Percentiles rank a stretch among this genome's conserved stretches.
These are phyloP conservation scores for Cyprinus carpio DNA, from an alignment of 2,113 vertebrate genomes.

Conservation along the genomic window DNA sequence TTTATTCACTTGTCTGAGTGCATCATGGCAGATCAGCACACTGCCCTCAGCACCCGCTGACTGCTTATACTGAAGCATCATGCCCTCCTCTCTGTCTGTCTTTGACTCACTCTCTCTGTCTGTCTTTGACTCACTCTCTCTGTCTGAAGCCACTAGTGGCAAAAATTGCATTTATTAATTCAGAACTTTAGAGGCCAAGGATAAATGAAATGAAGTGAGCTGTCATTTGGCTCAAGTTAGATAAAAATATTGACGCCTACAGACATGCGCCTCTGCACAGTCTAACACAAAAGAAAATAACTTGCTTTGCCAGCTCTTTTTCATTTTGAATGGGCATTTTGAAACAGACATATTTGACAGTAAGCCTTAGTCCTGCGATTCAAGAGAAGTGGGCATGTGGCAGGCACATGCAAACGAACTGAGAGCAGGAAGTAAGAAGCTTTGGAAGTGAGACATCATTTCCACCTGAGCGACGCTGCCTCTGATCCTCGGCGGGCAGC, in stretches of 20 bases:
- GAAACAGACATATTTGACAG: background rate
- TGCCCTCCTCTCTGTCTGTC: constrained; percentile 7
- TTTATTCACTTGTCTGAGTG: constrained; percentile 80
- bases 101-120: background rate
- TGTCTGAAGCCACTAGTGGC: constrained; percentile 9
- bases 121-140: background rate
- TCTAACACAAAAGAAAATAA: constrained; percentile 48
- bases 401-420: constrained; percentile 26
- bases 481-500: constrained; percentile 63
- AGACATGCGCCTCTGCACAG: constrained; percentile 56
- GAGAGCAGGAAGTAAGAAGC: background rate
- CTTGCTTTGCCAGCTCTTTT: background rate
- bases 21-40: constrained; percentile 62
- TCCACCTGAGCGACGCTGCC: constrained; percentile 35
- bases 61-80: constrained; percentile 76
- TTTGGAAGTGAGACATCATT: constrained; percentile 45
- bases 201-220: constrained; percentile 76
- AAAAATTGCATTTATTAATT: constrained; percentile 69
- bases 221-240: constrained; percentile 77
- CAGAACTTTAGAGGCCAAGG: constrained; percentile 58
- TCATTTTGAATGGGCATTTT: constrained; percentile 2
- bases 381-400: background rate
- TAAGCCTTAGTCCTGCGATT: background rate
- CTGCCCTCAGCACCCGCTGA: constrained; percentile 64
- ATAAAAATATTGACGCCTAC: constrained; percentile 72